Percentiles rank a stretch among this genome's conserved stretches.
Conservation (phyloP, 2,113 vertebrate species). For the Mesembrinibis cayennensis region DNA sequence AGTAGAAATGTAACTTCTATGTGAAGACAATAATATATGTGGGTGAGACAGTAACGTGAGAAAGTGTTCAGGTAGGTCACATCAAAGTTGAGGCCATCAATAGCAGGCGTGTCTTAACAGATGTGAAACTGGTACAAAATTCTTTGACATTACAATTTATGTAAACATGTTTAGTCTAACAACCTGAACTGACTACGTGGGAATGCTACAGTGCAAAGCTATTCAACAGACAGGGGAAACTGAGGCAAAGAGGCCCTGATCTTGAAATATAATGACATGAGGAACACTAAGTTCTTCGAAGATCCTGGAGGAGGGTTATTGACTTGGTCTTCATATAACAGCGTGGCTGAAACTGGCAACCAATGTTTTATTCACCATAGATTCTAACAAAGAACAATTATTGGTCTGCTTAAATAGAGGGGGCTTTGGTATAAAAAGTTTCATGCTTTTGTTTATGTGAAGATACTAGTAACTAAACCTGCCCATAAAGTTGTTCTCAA, state of each 20-base stretch:
- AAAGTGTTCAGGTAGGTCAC: background rate
- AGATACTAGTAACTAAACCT: background rate
- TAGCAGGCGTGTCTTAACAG: background rate
- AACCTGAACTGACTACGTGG: background rate
- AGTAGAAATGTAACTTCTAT: background rate
- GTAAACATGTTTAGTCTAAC: background rate
- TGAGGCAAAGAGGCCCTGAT: background rate
- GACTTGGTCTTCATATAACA: background rate
- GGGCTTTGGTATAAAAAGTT: background rate
- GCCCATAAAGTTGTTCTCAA: background rate
- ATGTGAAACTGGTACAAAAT: background rate
- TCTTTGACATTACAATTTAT: background rate
- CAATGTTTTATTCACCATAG: background rate
- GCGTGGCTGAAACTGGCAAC: background rate
- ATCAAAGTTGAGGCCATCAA: background rate
- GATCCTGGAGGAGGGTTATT: background rate
- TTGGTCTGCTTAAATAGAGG: background rate
- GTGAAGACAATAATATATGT: background rate
- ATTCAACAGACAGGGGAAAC: background rate
- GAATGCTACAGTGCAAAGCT: background rate
- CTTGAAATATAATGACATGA: background rate
- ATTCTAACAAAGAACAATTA: background rate
- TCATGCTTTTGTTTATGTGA: background rate
- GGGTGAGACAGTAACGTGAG: background rate
- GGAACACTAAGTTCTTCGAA: background rate